A percentile compares a stretch with the other conserved stretches of the same genome.
Conservation (phyloP, 2,888 invertebrate species). For the Eucera pruinosa region DNA sequence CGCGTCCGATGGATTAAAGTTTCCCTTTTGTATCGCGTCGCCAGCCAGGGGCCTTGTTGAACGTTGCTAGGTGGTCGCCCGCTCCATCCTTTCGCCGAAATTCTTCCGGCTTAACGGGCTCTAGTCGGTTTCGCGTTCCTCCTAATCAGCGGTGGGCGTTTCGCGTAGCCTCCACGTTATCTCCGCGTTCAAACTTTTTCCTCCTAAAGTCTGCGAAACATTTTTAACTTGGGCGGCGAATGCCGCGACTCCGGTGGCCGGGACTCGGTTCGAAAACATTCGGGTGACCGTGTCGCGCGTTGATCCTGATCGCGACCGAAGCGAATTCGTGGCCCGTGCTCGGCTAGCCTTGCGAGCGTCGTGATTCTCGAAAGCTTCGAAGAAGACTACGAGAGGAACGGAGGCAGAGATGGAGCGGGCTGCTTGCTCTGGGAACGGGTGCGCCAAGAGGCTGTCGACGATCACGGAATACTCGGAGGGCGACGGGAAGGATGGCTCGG, state of each 20-base stretch:
- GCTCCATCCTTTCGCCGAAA: too few relatives aligned
- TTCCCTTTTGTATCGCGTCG: not conserved
- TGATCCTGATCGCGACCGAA: constrained; percentile 4
- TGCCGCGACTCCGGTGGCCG: too few relatives aligned
- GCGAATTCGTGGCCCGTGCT: constrained; percentile 11
- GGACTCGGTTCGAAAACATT: constrained; percentile 13
- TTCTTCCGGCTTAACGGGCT: too few relatives aligned
- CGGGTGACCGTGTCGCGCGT: constrained; percentile 26
- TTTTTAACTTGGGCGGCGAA: too few relatives aligned
- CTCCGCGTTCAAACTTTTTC: not conserved
- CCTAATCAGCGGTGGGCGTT: not conserved
- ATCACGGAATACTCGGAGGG: constrained; percentile 76
- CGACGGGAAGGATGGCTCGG: constrained; percentile 56
- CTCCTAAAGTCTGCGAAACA: too few relatives aligned
- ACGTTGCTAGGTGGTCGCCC: not conserved
- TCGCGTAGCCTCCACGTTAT: not conserved
- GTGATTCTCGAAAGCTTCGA: constrained; percentile 2
- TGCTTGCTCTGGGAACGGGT: constrained; percentile 60
- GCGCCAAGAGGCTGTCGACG: constrained; percentile 76
- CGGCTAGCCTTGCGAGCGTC: constrained; percentile 21
- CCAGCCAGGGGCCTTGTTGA: not conserved
- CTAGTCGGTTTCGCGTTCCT: too few relatives aligned
- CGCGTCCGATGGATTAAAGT: constrained; percentile 14
- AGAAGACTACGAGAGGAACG: not conserved
- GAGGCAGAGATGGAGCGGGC: constrained; percentile 35